Evolutionary conservation across 2,797 vertebrate genomes (phyloP).

Genomic region (Pseudochirops corinnae): DNA sequence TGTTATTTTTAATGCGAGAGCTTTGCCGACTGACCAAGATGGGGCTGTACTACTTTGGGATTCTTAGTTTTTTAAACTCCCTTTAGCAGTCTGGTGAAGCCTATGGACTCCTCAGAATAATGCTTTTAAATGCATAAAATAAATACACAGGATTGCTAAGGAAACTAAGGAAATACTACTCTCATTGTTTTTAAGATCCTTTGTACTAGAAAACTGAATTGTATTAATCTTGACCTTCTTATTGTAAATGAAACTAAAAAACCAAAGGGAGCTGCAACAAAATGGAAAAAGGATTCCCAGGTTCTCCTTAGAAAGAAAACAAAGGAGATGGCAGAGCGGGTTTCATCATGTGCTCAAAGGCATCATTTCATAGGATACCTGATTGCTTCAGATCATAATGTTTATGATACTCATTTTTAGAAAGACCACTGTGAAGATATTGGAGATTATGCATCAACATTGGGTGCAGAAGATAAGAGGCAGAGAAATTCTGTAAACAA

Average conservation of each 20-base stretch:
- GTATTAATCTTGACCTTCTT: background rate
- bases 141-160: background rate
- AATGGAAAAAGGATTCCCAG: background rate
- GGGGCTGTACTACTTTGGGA: background rate
- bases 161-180: background rate
- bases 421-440: background rate
- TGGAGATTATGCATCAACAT: background rate
- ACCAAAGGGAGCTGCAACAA: background rate
- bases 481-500: background rate
- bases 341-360: background rate
- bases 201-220: background rate
- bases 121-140: background rate
- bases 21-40: background rate
- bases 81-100: background rate
- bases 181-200: background rate
- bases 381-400: background rate
- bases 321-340: background rate
- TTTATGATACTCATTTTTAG: background rate
- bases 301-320: background rate
- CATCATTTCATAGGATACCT: background rate
- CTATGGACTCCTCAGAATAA: background rate
- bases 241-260: background rate
- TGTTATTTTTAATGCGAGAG: background rate
- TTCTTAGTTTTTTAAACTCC: background rate
- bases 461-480: background rate